Evolutionary conservation across 1,140 invertebrate genomes (phyloP).

Genomic region (Drosophila pachea): DNA sequence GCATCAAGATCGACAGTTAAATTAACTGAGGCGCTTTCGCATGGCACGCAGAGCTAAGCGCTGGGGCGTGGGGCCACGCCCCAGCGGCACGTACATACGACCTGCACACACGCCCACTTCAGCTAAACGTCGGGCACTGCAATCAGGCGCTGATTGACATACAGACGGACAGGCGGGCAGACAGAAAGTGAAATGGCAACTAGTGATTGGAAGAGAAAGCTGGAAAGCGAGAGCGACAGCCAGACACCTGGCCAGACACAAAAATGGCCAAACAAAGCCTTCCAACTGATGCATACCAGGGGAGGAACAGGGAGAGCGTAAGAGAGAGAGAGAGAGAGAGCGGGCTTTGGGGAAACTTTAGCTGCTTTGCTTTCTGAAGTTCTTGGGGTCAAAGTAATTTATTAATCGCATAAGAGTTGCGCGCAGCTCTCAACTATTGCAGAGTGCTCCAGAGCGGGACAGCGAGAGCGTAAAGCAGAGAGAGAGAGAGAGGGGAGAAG

Average conservation of each 20-base stretch:
- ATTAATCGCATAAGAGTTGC: slow-evolving; percentile 1
- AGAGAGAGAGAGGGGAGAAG: too few species aligned
- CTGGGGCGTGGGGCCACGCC: slow-evolving; percentile 31
- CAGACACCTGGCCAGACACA: too few species aligned
- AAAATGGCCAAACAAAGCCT: too few species aligned
- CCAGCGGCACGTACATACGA: slow-evolving; percentile 7
- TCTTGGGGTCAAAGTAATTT: not conserved
- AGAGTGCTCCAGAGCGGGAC: too few species aligned
- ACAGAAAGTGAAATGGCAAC: slow-evolving; percentile 1
- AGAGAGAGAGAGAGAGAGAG: not conserved
- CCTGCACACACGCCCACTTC: slow-evolving; percentile 2
- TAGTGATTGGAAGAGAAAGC: too few species aligned
- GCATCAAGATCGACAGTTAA: slow-evolving; percentile 49
- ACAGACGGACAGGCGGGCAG: slow-evolving; percentile 7
- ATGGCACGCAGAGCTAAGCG: slow-evolving; percentile 18
- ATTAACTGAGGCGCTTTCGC: slow-evolving; percentile 40
- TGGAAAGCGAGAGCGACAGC: too few species aligned
- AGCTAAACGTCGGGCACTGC: slow-evolving; percentile 12
- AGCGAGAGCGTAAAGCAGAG: too few species aligned
- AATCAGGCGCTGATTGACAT: slow-evolving; percentile 42
- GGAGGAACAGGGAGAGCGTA: not conserved
- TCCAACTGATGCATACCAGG: too few species aligned
- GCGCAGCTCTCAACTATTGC: not conserved
- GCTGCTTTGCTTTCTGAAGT: not conserved
- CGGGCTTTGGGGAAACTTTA: not conserved